Evolutionary conservation across 2,113 vertebrate genomes (phyloP), one percentile per base, ranked within the genome.

Genomic region (Nansenia antarctica): DNA sequence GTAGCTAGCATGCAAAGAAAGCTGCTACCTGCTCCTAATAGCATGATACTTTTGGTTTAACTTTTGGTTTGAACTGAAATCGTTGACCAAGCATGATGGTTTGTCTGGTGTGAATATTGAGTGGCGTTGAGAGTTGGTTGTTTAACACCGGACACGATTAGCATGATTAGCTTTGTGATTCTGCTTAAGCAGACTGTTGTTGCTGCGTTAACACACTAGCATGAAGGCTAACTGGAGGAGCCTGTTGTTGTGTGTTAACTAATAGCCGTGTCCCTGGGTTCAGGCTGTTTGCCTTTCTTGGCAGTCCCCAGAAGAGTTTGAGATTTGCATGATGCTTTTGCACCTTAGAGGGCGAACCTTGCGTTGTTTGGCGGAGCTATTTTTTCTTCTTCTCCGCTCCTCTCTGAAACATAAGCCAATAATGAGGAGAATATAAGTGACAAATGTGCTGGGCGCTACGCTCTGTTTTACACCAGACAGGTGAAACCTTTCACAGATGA

Each of bases 401-500:
- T 37, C 35, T 5, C 35, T 37, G 35, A 5, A 11, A 37, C 35
- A 5, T 37, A 5, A 37, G 35, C n/a, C n/a, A n/a, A n/a, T n/a
- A n/a, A n/a, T n/a, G n/a, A n/a, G n/a, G n/a, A n/a, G n/a, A n/a
- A n/a, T n/a, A n/a, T n/a, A n/a, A n/a, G n/a, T n/a, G n/a, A n/a
- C n/a, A n/a, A n/a, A n/a, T n/a, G n/a, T n/a, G n/a, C n/a, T n/a
- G n/a, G n/a, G n/a, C n/a, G n/a, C n/a, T n/a, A n/a, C 5, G 35
- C 35, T 37, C 35, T 5, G 35, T 37, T 11, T 37, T 11, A 37
- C 35, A 37, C 35, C 35, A 37, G 35, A 3, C 57, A 34, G 31
- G 68, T 75, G 76, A 77, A 65, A 58, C 70, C 78, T 70, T 70
- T 76, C n/a, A 82, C 72, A 78, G 64, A 63, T 70, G 59, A 18